Evolutionary conservation across 2,113 vertebrate genomes (phyloP), one percentile per base, ranked within the genome.

Genomic region (Silurus meridionalis): DNA sequence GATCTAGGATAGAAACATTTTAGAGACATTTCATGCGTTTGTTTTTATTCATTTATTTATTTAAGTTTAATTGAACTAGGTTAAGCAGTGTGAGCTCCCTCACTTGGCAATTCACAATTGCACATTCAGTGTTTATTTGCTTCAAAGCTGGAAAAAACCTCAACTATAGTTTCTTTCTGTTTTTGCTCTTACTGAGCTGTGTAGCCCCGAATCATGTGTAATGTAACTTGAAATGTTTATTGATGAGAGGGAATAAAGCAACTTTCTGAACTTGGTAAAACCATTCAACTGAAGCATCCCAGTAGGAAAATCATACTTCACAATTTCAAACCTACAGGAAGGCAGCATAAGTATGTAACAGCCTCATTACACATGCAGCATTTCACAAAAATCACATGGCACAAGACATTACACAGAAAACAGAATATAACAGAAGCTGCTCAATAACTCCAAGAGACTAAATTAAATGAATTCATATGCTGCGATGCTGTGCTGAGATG

Each of bases 1-100:
- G 63, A 69, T 83, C 81, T 83, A 25, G 63, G 28, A 66, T 28
- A 82, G 81, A 83, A 83, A 58, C 52, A 48, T 72, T 83, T 64
- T 69, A 14, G 25, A 46, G 66, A 83, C 67, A 83, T 83, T 63
- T 64, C 66, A 72, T 83, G 53, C 52, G 17, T 58, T 46, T 11
- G 15, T 83, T 83, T 83, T 71, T 83, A 83, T 83, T 83, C 58
- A 72, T 72, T 72, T 83, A 83, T 83, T 83, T 83, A 72, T 83
- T 57, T 80, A 85, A 25, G 58, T 64, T 64, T 85, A 85, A 61
- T 67, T 52, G 46, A 85, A 80, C 77, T 55, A 80, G 77, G 52
- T 58, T 58, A 69, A 75, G 60, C 84, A 67, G 60, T 69, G 21
- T 48, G 50, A 85, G 61, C 63, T 25, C 10, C 53, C 50, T 37